phyloP scores from a whole-genome alignment of 92 coral and sea anemone species.

The Zoanthus gigantus region DNA sequence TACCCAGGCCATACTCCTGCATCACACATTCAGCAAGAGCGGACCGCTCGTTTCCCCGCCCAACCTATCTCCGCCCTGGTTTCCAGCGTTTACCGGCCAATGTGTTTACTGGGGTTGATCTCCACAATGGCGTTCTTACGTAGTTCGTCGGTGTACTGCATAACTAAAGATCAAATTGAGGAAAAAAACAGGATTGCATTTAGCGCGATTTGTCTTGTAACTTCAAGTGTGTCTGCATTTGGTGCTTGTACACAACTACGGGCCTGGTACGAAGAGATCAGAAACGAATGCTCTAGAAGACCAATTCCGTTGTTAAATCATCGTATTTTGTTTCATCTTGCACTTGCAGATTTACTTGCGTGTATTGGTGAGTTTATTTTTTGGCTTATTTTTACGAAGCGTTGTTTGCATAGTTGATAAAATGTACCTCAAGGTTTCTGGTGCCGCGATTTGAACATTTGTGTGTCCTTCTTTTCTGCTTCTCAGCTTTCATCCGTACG shows the following conservation, averaged over 20 bases:
- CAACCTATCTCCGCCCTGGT: too few species aligned
- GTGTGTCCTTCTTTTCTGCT: too few species aligned
- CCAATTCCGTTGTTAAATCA: slow-evolving; percentile 77
- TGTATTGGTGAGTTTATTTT: slow-evolving; percentile 77
- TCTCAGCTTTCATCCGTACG: too few species aligned
- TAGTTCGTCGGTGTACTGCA: slow-evolving; percentile 81
- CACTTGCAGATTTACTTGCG: slow-evolving; percentile 88
- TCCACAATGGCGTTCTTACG: slow-evolving; percentile 93
- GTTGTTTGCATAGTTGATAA: too few species aligned
- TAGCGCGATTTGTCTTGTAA: slow-evolving; percentile 78
- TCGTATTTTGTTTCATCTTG: slow-evolving; percentile 77
- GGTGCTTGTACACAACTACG: slow-evolving; percentile 89
- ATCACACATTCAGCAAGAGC: too few species aligned
- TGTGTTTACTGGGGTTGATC: too few species aligned
- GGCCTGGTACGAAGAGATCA: slow-evolving; percentile 61
- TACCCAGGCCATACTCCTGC: too few species aligned
- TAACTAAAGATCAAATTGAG: slow-evolving; percentile 59
- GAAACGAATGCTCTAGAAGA: slow-evolving; percentile 55
- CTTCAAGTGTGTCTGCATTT: slow-evolving; percentile 79
- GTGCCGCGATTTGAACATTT: too few species aligned
- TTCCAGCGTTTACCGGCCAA: too few species aligned
- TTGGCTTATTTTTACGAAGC: neutral
- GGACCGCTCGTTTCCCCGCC: too few species aligned
- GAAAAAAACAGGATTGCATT: slow-evolving; percentile 45
- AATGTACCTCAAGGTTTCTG: too few species aligned